Conservation (phyloP, 2,797 vertebrate species). For the Parauchenoglanis ngamensis region DNA sequence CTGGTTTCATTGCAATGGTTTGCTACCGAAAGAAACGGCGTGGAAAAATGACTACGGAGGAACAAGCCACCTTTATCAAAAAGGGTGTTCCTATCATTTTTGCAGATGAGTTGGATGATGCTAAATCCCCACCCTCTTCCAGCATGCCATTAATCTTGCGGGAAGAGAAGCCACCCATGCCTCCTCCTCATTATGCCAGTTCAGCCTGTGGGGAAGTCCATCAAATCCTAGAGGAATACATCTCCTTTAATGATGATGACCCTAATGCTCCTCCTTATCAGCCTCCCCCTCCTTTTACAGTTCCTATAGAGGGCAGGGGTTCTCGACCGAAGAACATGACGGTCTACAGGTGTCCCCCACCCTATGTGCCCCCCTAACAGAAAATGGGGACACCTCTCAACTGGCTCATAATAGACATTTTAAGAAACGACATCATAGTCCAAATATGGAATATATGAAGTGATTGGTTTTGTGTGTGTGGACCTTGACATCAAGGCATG, state of each 20-base stretch:
- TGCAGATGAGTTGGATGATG: slow-evolving; percentile 93
- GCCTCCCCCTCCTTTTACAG: slow-evolving; percentile 93
- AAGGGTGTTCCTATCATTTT: slow-evolving; percentile 97
- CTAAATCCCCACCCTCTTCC: slow-evolving; percentile 91
- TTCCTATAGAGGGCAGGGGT: slow-evolving; percentile 94
- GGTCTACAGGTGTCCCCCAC: slow-evolving; percentile 92
- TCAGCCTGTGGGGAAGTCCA: slow-evolving; percentile 90
- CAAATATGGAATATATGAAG: slow-evolving; percentile 13
- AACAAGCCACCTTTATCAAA: slow-evolving; percentile 97
- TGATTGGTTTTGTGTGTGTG: slow-evolving; percentile 8
- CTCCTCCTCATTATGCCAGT: slow-evolving; percentile 91
- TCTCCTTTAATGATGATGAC: slow-evolving; percentile 90
- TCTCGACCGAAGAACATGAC: slow-evolving; percentile 99
- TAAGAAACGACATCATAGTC: slow-evolving; percentile 9
- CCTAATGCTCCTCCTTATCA: slow-evolving; percentile 91
- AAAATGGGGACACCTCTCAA: slow-evolving; percentile 64
- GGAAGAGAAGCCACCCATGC: slow-evolving; percentile 94
- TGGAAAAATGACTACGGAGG: slow-evolving; percentile 93
- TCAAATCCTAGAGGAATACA: slow-evolving; percentile 90
- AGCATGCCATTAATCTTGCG: slow-evolving; percentile 94
- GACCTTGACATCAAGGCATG: slow-evolving; percentile 38
- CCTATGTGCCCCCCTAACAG: slow-evolving; percentile 94
- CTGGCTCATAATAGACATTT: slow-evolving; percentile 26
- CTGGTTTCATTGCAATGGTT: slow-evolving; percentile 93
- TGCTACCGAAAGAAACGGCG: slow-evolving; percentile 95